These are phyloP conservation scores for Macaria notata DNA, from an alignment of 2,888 invertebrate species.

Conservation along the genomic window DNA sequence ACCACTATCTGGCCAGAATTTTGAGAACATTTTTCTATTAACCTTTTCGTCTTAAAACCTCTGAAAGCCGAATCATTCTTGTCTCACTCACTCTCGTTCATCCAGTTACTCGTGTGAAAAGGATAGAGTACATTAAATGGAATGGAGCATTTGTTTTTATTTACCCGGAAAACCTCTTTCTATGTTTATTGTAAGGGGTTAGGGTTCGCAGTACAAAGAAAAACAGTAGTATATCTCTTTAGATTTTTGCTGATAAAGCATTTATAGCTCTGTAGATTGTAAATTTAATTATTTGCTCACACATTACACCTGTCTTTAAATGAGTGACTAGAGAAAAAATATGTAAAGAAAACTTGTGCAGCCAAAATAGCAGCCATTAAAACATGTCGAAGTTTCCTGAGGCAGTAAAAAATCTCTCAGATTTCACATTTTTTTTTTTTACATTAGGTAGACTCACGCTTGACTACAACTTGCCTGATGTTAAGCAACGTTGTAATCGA, in stretches of 20 bases:
- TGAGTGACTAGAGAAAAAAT: no score
- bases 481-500: no score
- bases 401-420: no score
- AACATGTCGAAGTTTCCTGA: no score
- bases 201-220: slow-evolving; percentile 3
- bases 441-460: no score
- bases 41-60: slow-evolving; percentile 14
- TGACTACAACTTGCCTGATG: no score
- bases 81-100: slow-evolving; percentile 8
- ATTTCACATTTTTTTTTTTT: no score
- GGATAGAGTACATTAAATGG: slow-evolving; percentile 34
- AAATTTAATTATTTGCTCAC: no score
- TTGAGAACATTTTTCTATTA: slow-evolving; percentile 25
- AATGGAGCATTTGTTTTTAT: slow-evolving; percentile 47
- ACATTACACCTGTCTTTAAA: no score
- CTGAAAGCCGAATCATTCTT: slow-evolving; percentile 13
- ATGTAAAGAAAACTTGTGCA: no score
- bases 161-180: slow-evolving; percentile 36
- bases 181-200: slow-evolving; percentile 30
- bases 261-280: no score
- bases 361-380: no score
- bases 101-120: slow-evolving; percentile 13
- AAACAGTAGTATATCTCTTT: neutral
- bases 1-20: slow-evolving; percentile 19
- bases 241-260: neutral